Evolutionary conservation across 2,113 vertebrate genomes (phyloP).

Genomic region (Periophthalmodon schlosseri): DNA sequence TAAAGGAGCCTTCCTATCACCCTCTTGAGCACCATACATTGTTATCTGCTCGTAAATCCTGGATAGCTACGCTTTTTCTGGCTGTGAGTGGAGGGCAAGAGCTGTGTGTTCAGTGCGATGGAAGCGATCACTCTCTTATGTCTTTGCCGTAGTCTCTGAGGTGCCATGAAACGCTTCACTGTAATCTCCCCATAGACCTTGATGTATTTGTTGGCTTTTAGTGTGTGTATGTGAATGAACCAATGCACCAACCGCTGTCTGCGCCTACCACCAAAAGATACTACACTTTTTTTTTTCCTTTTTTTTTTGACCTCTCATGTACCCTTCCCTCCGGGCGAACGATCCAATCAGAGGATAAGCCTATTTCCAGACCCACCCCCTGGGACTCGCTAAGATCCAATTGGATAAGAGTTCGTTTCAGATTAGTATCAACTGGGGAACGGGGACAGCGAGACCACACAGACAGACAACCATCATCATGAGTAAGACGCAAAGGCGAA

Average conservation of each 20-base stretch:
- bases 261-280: slow-evolving; percentile 50
- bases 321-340: slow-evolving; percentile 66
- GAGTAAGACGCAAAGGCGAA: slow-evolving; percentile 23
- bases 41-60: slow-evolving; percentile 32
- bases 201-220: slow-evolving; percentile 31
- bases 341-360: slow-evolving; percentile 75
- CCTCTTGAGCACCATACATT: slow-evolving; percentile 4
- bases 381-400: slow-evolving; percentile 64
- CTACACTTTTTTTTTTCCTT: slow-evolving; percentile 54
- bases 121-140: slow-evolving; percentile 27
- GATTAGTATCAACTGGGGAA: slow-evolving; percentile 64
- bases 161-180: slow-evolving; percentile 47
- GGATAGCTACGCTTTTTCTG: slow-evolving; percentile 13
- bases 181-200: slow-evolving; percentile 45
- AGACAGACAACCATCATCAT: slow-evolving; percentile 22
- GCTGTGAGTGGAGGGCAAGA: slow-evolving; percentile 22
- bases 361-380: slow-evolving; percentile 72
- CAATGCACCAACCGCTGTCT: slow-evolving; percentile 40
- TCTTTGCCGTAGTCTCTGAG: slow-evolving; percentile 34
- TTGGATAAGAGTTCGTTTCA: slow-evolving; percentile 71
- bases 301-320: slow-evolving; percentile 68
- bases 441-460: slow-evolving; percentile 37
- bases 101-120: slow-evolving; percentile 7
- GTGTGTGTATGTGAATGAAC: slow-evolving; percentile 27
- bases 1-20: background rate